phyloP scores from a whole-genome alignment of 30 jellyfish, hydroid and myxozoan genomes.

The Clytia hemisphaerica region DNA sequence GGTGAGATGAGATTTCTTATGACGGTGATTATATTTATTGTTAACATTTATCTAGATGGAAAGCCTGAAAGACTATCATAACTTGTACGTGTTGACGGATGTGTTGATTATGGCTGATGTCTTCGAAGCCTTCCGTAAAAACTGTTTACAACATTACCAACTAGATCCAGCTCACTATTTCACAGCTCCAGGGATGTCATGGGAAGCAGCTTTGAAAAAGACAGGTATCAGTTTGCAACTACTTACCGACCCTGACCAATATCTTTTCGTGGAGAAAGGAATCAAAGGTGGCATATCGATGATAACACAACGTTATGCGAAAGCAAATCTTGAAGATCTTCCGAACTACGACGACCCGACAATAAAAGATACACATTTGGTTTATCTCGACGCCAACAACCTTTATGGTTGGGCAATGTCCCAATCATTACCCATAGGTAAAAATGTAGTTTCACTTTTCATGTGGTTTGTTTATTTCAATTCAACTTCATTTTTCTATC shows the following conservation, averaged over 20 bases:
- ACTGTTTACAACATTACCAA: slow-evolving; percentile 7
- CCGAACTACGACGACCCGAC: slow-evolving; percentile 39
- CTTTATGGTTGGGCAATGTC: slow-evolving; percentile 54
- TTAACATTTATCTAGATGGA: slow-evolving; percentile 28
- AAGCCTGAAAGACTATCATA: neutral
- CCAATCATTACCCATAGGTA: slow-evolving; percentile 36
- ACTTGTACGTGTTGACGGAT: neutral
- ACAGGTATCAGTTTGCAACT: neutral
- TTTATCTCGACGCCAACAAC: slow-evolving; percentile 49
- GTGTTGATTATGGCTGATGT: slow-evolving; percentile 42
- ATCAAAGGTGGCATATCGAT: slow-evolving; percentile 35
- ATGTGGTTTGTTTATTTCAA: too few species aligned
- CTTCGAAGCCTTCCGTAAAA: slow-evolving; percentile 24
- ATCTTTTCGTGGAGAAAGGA: slow-evolving; percentile 38
- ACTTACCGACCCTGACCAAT: slow-evolving; percentile 6
- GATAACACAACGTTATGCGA: slow-evolving; percentile 34
- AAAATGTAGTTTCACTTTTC: too few species aligned
- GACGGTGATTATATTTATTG: slow-evolving; percentile 29
- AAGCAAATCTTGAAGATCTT: too few species aligned
- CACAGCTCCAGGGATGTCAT: slow-evolving; percentile 56
- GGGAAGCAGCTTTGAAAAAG: slow-evolving; percentile 22
- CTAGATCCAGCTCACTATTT: slow-evolving; percentile 44
- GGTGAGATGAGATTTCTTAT: slow-evolving; percentile 31
- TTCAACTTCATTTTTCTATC: too few species aligned
- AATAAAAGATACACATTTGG: slow-evolving; percentile 14